Evolutionary conservation across 2,113 vertebrate species (phyloP).

Genomic region (Burhinus oedicnemus): DNA sequence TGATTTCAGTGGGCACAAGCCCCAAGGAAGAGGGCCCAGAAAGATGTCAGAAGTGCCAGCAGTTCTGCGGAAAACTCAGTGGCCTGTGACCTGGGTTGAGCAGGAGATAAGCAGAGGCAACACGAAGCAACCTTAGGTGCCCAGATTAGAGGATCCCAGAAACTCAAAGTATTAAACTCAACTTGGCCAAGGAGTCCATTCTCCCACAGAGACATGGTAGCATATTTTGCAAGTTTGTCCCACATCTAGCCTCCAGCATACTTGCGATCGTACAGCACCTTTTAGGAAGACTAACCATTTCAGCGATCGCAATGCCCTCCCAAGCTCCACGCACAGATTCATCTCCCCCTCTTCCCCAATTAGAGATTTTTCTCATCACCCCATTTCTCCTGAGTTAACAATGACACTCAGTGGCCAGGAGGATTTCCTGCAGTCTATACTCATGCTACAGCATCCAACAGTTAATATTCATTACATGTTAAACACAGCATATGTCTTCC

Average conservation of each 20-base stretch:
- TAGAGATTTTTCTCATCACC: background rate
- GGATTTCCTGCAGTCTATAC: constrained; percentile 49
- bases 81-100: background rate
- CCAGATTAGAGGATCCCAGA: background rate
- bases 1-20: background rate
- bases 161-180: background rate
- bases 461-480: background rate
- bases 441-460: background rate
- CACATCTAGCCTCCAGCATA: background rate
- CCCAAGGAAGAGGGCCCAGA: background rate
- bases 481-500: background rate
- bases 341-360: background rate
- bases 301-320: background rate
- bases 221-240: fast-evolving
- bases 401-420: constrained; percentile 68
- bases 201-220: background rate
- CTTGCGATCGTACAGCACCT: background rate
- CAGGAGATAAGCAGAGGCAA: background rate
- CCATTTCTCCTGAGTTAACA: constrained; percentile 61
- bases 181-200: background rate
- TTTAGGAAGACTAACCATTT: background rate
- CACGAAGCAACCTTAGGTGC: fast-evolving
- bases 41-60: background rate
- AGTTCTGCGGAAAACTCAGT: background rate
- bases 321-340: background rate